phyloP scores from a whole-genome alignment of 2,113 vertebrate genomes.

The Oreochromis tanganicae region DNA sequence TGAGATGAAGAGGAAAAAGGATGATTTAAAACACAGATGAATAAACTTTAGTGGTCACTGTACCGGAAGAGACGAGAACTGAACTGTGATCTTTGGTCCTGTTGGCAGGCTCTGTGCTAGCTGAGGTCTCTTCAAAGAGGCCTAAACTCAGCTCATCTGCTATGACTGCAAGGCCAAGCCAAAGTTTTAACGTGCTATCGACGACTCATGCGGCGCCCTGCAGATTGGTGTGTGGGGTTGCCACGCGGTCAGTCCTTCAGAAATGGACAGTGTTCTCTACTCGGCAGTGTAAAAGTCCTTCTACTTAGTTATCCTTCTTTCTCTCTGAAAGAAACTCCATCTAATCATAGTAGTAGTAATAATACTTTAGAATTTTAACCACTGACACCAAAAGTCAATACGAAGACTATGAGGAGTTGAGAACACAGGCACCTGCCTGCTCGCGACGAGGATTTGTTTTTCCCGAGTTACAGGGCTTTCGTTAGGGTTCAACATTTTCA shows the following conservation, averaged over 20 bases:
- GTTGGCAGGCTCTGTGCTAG: constrained; percentile 29
- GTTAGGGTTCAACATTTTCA: constrained; percentile 34
- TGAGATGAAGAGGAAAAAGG: constrained; percentile 50
- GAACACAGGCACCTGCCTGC: constrained; percentile 1
- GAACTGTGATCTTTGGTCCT: constrained; percentile 47
- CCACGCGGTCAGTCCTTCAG: not conserved
- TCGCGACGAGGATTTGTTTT: constrained; percentile 40
- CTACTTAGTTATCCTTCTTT: not conserved
- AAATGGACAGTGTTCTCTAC: not conserved
- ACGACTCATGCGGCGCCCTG: not conserved
- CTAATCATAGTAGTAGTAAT: not conserved
- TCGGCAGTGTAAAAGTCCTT: not conserved
- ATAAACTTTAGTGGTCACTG: constrained; percentile 55
- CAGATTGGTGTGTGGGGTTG: not conserved
- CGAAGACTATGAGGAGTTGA: not conserved
- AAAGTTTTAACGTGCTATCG: not conserved
- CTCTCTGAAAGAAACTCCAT: not conserved
- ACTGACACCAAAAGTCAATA: constrained; percentile 26
- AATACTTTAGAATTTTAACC: not conserved
- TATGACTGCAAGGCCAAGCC: constrained; percentile 6
- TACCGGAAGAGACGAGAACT: constrained; percentile 38
- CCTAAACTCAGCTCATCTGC: constrained; percentile 15
- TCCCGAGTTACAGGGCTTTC: constrained; percentile 31
- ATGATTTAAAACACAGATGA: constrained; percentile 65
- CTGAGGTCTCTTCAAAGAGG: constrained; percentile 57